Percentiles rank a stretch among this genome's conserved stretches.
phyloP scores from a whole-genome alignment of 2,797 vertebrate species.

The Sebastes trivittatus region DNA sequence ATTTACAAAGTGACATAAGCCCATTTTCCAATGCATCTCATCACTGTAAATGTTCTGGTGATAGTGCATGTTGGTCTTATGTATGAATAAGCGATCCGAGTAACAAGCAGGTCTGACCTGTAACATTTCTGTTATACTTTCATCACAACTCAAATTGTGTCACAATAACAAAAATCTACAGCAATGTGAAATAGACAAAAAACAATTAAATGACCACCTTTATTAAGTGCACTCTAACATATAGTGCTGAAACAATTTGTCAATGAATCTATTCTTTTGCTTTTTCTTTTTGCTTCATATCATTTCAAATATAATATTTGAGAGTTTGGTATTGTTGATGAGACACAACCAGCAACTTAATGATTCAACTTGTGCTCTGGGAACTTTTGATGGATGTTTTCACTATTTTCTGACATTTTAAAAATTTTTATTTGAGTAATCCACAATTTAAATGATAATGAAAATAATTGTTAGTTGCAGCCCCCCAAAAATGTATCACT shows the following conservation, averaged over 20 bases:
- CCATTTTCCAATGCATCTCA: background rate
- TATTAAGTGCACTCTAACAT: background rate
- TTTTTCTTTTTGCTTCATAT: too few relatives aligned
- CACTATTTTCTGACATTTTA: background rate
- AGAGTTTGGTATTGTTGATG: background rate
- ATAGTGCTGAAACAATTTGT: too few relatives aligned
- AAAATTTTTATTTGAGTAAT: background rate
- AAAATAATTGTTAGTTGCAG: background rate
- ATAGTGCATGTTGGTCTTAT: background rate
- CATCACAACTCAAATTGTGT: background rate
- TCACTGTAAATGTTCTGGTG: background rate
- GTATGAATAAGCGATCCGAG: background rate
- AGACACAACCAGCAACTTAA: background rate
- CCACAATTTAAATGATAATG: background rate
- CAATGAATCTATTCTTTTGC: too few relatives aligned
- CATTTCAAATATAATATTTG: background rate
- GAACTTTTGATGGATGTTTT: background rate
- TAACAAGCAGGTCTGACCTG: background rate
- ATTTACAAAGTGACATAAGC: too few relatives aligned
- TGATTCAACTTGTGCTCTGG: background rate
- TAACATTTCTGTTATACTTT: background rate
- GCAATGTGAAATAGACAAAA: accelerated
- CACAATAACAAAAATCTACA: background rate
- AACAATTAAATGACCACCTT: background rate
- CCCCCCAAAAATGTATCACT: background rate